phyloP scores from a whole-genome alignment of 2,113 vertebrate genomes.

The Tachycineta bicolor region DNA sequence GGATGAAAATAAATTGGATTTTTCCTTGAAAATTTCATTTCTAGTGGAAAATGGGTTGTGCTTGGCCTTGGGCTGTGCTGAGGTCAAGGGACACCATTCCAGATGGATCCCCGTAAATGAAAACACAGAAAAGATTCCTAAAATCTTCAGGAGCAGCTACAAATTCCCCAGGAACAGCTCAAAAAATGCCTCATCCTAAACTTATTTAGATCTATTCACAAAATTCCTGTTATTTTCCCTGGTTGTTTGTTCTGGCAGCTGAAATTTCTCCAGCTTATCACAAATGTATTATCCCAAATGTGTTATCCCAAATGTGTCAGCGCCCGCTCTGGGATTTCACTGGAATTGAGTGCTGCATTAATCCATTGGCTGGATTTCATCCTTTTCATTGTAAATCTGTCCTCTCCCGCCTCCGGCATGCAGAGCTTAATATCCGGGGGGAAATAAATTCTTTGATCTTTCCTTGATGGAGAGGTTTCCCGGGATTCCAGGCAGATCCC shows the following conservation, averaged over 20 bases:
- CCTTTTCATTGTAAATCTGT: not conserved
- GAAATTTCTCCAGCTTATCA: not conserved
- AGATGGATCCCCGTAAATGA: conserved; percentile 18
- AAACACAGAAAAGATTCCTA: not conserved
- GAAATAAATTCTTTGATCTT: not conserved
- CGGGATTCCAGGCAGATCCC: not conserved
- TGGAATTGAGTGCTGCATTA: not conserved
- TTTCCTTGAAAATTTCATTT: not conserved
- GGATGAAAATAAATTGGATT: not conserved
- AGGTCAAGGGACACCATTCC: not conserved
- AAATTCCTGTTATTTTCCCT: conserved; percentile 19
- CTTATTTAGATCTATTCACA: conserved; percentile 75
- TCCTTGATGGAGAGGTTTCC: not conserved
- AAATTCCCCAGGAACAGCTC: not conserved
- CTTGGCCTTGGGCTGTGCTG: accelerated
- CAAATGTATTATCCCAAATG: not conserved
- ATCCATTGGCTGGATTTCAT: not conserved
- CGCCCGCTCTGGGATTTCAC: accelerated
- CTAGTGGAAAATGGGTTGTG: not conserved
- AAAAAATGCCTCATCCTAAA: conserved; percentile 79
- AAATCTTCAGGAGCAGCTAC: conserved; percentile 48
- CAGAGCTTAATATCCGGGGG: accelerated
- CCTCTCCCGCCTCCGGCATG: accelerated
- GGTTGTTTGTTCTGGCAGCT: not conserved
- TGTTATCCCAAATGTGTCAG: not conserved